Base-by-base conservation (phyloP, 2,888 invertebrate genomes). In the Gibbula magus region DNA sequence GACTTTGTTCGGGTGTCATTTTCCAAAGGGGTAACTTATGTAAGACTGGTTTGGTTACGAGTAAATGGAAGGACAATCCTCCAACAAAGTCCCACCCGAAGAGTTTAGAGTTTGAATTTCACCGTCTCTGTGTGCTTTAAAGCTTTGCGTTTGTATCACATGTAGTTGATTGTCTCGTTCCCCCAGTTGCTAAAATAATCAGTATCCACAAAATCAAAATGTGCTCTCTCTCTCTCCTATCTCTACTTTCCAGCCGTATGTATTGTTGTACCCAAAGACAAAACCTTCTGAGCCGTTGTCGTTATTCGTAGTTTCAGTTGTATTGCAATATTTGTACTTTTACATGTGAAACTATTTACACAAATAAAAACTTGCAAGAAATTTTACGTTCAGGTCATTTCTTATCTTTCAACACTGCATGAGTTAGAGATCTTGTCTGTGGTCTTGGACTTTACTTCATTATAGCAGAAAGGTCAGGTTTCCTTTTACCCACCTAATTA, bases 261-360 rank as follows among this genome's bases (percentile, higher is more conserved):
- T 77, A 77, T 61, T 77, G 77, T 77, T 77, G 77, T 77, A 77
- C 18, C 39, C 20, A 54, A 75, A 75, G 54, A 54, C 52, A 54
- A 75, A n/a, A 53, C 66, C 73, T 76, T 82, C 67, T 81, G 81
- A 81, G 79, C 77, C 83, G 82, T 83, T 83, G 84, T 83, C 81
- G 74, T 83, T 86, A 84, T 83, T 83, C 82, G 86, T 86, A 86
- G 86, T 86, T 86, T 87, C 81, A 83, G 86, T 86, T 88, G 88
- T 88, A 87, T 87, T 84, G 86, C 87, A 87, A 88, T 90, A 88
- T 89, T 90, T 90, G 90, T 90, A 90, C 87, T 89, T 89, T 89
- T 88, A 88, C 88, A 90, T 88, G 88, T 90, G 87, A 86, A 88
- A 84, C 82, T 83, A 86, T 84, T 85, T 85, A 87, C 86, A 86